Evolutionary conservation across 2,113 vertebrate genomes (phyloP).

Genomic region (Cercocebus atys): DNA sequence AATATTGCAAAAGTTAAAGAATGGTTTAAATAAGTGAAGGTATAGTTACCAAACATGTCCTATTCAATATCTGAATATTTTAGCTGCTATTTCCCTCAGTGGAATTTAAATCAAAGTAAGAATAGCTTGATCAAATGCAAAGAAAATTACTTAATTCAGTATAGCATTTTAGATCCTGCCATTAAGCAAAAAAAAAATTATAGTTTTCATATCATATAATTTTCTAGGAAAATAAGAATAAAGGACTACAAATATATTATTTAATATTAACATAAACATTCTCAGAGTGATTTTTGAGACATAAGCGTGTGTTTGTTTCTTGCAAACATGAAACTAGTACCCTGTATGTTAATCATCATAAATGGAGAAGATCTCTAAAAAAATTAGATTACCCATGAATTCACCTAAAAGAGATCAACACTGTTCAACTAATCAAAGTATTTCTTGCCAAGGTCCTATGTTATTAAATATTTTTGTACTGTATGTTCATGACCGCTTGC

Average conservation of each 20-base stretch:
- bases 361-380: neutral
- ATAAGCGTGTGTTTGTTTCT: neutral
- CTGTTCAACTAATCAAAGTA: neutral
- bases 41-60: neutral
- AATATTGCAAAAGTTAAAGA: slow-evolving; percentile 32
- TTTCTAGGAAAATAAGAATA: neutral
- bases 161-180: neutral
- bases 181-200: neutral
- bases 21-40: slow-evolving; percentile 55
- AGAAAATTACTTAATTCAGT: neutral
- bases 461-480: neutral
- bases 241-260: neutral
- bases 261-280: neutral
- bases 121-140: slow-evolving; percentile 12
- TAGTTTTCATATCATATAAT: neutral
- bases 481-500: neutral
- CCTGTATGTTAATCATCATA: neutral
- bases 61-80: slow-evolving; percentile 24
- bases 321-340: neutral
- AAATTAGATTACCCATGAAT: neutral
- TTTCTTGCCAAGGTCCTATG: neutral
- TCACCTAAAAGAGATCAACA: neutral
- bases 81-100: slow-evolving; percentile 59
- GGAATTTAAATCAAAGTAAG: slow-evolving; percentile 44
- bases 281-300: neutral